Evolutionary conservation across 2,113 vertebrate species (phyloP), one percentile per base, ranked within the genome.

Genomic region (Asarcornis scutulata): DNA sequence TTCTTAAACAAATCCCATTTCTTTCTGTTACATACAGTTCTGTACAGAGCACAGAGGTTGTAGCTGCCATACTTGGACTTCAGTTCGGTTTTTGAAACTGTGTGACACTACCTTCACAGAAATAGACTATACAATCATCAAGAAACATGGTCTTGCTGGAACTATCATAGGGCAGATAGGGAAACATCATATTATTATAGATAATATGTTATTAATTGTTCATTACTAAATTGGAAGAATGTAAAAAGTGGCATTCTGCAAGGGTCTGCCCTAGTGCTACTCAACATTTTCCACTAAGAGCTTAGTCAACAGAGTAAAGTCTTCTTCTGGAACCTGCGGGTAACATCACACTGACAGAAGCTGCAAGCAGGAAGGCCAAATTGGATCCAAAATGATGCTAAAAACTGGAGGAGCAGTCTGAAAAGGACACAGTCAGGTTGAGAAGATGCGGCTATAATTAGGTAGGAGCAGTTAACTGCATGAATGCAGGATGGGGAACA

Each of bases 361-460:
- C 0, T 2, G 81, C 18, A 52, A 72, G 73, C 1, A 72, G 52
- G 48, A 87, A 85, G 64, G 64, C 62, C 82, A 66, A 82, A 82
- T 4, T 0, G 0, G 62, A 89, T 91, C 87, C 69, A 79, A 94
- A 89, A 89, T 56, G 7, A 84, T 74, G 50, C 52, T 59, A 25
- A 68, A 89, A 91, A 85, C 32, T 63, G 74, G 48, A 94, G 48
- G 46, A 78, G 40, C 73, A 48, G 83, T 31, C 68, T 81, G 46
- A 58, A 88, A 95, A 95, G 59, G 78, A 78, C 78, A 69, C 77
- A 78, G 9, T 9, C 3, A 20, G 78, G 66, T 93, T 46, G 68
- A 68, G 80, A 78, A 46, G 62, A 89, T 60, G 25, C 52, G 91
- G 60, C 25, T 64, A 48, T 66, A 77, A 90, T 73, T 91, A 87